phyloP scores from a whole-genome alignment of 2,113 vertebrate species.

The Isichthys henryi region DNA sequence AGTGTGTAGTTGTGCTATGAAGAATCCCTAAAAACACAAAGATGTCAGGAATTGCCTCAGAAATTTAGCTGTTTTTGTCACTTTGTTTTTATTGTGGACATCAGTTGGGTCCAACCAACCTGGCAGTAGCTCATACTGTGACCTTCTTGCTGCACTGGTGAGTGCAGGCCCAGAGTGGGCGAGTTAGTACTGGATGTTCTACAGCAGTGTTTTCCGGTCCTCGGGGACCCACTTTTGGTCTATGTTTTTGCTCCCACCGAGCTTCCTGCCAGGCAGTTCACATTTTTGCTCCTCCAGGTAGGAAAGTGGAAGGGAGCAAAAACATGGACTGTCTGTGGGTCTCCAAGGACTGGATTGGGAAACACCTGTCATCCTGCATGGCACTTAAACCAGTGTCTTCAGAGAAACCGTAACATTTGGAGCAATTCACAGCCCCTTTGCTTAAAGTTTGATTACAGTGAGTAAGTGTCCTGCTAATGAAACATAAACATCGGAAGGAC shows the following conservation, averaged over 20 bases:
- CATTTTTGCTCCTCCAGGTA: neutral
- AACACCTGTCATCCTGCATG: neutral
- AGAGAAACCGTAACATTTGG: neutral
- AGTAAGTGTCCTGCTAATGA: neutral
- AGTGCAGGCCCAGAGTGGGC: neutral
- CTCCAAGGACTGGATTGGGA: neutral
- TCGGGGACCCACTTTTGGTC: neutral
- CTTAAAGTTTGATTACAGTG: neutral
- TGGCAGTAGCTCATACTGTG: neutral
- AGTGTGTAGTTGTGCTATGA: neutral
- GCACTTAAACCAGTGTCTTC: neutral
- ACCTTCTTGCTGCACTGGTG: neutral
- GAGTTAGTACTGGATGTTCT: neutral
- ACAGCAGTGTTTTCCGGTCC: neutral
- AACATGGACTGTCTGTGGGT: neutral
- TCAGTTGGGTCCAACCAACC: neutral
- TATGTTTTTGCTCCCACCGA: neutral
- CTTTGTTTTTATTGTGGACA: neutral
- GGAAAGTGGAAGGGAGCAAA: neutral
- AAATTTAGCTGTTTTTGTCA: neutral
- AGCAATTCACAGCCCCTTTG: neutral
- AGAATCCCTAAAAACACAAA: neutral
- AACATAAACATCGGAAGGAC: neutral
- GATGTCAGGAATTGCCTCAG: neutral
- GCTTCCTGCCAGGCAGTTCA: neutral